A percentile compares a stretch with the other conserved stretches of the same genome.
Evolutionary conservation across 2,888 invertebrate species (phyloP).

Genomic region (Tipula confusa): DNA sequence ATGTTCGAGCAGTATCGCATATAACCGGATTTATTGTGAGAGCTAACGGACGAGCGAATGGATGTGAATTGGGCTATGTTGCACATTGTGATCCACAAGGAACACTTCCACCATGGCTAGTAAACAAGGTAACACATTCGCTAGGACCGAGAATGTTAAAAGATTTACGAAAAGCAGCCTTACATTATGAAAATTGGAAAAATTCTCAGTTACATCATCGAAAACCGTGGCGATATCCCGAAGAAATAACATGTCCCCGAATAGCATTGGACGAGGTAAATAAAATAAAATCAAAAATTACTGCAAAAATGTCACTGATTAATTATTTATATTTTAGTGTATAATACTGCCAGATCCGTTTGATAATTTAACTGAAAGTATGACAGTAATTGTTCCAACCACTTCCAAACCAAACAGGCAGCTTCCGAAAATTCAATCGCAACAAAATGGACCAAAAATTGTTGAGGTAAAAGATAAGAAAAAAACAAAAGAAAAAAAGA

Average conservation of each 20-base stretch:
- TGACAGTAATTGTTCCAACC: background rate
- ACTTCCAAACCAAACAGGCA: background rate
- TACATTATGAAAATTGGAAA: constrained; percentile 82
- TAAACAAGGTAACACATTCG: constrained; percentile 75
- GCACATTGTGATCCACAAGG: constrained; percentile 88
- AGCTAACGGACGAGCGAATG: constrained; percentile 50
- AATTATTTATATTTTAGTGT: constrained; percentile 20
- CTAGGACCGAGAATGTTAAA: constrained; percentile 82
- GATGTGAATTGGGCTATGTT: constrained; percentile 80
- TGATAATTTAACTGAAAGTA: background rate
- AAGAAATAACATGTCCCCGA: constrained; percentile 70
- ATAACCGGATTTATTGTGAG: constrained; percentile 67
- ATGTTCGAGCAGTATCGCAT: constrained; percentile 63
- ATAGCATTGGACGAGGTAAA: constrained; percentile 59
- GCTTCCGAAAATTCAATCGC: background rate
- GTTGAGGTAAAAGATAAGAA: constrained; percentile 21
- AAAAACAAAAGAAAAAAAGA: constrained; percentile 14
- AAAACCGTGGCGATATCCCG: constrained; percentile 86
- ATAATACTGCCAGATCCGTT: background rate
- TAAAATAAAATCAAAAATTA: background rate
- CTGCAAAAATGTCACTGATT: background rate
- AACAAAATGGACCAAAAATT: background rate
- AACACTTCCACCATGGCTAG: constrained; percentile 80
- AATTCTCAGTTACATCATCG: constrained; percentile 63
- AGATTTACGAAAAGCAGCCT: constrained; percentile 73